phyloP scores from a whole-genome alignment of 2,797 vertebrate genomes.

The Sebastes umbrosus region DNA sequence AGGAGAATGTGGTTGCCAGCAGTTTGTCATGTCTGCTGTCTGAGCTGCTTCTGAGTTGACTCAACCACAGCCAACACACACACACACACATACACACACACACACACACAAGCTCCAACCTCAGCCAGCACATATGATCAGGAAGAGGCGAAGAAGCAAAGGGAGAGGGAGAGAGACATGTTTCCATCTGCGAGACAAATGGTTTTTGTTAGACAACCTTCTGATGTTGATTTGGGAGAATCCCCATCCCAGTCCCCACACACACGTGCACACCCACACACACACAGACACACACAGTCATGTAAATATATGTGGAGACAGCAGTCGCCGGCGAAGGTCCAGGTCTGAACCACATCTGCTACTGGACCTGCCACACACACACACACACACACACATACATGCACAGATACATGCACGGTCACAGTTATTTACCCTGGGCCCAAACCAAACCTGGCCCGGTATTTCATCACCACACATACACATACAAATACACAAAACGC shows the following conservation, averaged over 20 bases:
- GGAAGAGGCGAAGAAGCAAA: slow-evolving; percentile 59
- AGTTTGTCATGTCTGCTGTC: slow-evolving; percentile 84
- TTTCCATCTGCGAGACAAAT: slow-evolving; percentile 85
- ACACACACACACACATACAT: background rate
- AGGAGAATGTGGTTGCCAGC: slow-evolving; percentile 82
- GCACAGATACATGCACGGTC: background rate
- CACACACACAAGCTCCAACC: slow-evolving; percentile 33
- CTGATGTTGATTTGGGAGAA: slow-evolving; percentile 85
- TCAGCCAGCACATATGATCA: slow-evolving; percentile 77
- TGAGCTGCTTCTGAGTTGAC: slow-evolving; percentile 82
- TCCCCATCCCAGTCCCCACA: slow-evolving; percentile 62
- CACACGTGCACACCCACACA: slow-evolving; percentile 22
- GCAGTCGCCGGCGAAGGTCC: slow-evolving; percentile 68
- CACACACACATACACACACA: slow-evolving; percentile 12
- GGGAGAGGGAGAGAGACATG: slow-evolving; percentile 59
- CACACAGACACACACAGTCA: slow-evolving; percentile 58
- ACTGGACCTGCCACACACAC: slow-evolving; percentile 73
- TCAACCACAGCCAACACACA: slow-evolving; percentile 74
- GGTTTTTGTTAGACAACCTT: slow-evolving; percentile 82
- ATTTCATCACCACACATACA: slow-evolving; percentile 58
- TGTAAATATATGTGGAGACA: slow-evolving; percentile 80
- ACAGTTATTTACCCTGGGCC: slow-evolving; percentile 55
- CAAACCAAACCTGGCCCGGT: slow-evolving; percentile 69
- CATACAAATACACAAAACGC: slow-evolving; percentile 51
- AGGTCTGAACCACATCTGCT: slow-evolving; percentile 81